A percentile compares a stretch with the other conserved stretches of the same genome.
Evolutionary conservation across 2,888 invertebrate species (phyloP).

Genomic region (Hololepta plana): DNA sequence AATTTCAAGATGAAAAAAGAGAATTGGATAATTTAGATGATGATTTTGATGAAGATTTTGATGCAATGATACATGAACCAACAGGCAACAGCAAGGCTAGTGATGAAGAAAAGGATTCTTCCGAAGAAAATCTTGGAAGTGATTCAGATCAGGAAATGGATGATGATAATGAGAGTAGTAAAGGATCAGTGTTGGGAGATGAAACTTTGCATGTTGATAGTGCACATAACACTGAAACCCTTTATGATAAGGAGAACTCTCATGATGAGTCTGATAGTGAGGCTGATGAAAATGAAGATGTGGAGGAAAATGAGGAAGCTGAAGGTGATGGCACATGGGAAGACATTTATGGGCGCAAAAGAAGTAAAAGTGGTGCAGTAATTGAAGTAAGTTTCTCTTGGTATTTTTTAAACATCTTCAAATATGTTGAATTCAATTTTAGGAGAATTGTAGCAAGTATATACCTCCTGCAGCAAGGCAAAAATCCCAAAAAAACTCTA

Average conservation of each 20-base stretch:
- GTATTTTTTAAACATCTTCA: background rate
- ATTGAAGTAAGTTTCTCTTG: constrained; percentile 34
- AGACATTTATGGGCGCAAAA: constrained; percentile 83
- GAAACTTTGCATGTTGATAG: too few species aligned
- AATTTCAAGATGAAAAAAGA: constrained; percentile 38
- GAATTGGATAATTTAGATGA: constrained; percentile 35
- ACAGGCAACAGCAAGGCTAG: constrained; percentile 9
- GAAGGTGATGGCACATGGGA: constrained; percentile 41
- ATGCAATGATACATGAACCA: constrained; percentile 34
- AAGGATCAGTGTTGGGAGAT: constrained; percentile 1
- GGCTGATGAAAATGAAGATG: constrained; percentile 9
- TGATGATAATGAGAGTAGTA: constrained; percentile 1
- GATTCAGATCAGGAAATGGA: constrained; percentile 4
- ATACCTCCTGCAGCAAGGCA: constrained; percentile 67
- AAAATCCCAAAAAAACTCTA: constrained; percentile 17
- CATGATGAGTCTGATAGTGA: constrained; percentile 8
- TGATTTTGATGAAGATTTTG: constrained; percentile 46
- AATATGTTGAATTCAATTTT: too few species aligned
- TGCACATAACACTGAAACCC: too few species aligned
- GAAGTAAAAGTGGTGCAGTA: constrained; percentile 65
- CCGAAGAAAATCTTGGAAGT: constrained; percentile 5
- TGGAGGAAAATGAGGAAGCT: constrained; percentile 9
- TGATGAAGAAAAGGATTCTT: constrained; percentile 8
- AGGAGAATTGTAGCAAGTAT: constrained; percentile 36
- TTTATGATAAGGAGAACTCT: constrained; percentile 7